Percentiles rank a stretch among this genome's conserved stretches.
phyloP scores from a whole-genome alignment of 2,113 vertebrate species.

The Eonycteris spelaea region DNA sequence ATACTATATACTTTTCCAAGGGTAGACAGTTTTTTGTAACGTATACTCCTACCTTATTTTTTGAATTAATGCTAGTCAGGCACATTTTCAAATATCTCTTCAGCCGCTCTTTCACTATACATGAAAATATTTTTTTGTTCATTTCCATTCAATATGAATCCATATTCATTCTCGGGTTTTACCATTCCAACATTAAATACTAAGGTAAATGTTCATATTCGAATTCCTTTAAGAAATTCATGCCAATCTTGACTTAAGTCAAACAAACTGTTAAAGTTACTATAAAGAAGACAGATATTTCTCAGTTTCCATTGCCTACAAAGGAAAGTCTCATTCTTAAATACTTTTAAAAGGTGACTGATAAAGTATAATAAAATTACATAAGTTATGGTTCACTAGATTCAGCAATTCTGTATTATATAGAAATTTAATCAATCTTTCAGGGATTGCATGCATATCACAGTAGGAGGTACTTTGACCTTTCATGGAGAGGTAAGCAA shows the following conservation, averaged over 20 bases:
- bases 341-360: slow-evolving; percentile 76
- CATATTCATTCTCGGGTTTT: neutral
- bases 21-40: neutral
- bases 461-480: slow-evolving; percentile 85
- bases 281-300: slow-evolving; percentile 71
- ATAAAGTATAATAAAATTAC: slow-evolving; percentile 83
- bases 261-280: slow-evolving; percentile 59
- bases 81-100: slow-evolving; percentile 4
- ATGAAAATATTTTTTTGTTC: slow-evolving; percentile 10
- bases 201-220: neutral
- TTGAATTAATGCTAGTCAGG: slow-evolving; percentile 8
- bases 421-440: slow-evolving; percentile 86
- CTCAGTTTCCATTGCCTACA: slow-evolving; percentile 43
- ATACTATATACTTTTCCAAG: neutral
- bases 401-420: slow-evolving; percentile 81
- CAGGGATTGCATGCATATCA: slow-evolving; percentile 79
- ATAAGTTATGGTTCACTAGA: slow-evolving; percentile 85
- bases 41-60: neutral
- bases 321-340: slow-evolving; percentile 73
- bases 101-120: neutral
- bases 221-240: slow-evolving; percentile 36
- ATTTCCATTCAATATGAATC: neutral
- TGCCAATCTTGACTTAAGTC: neutral
- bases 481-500: slow-evolving; percentile 85
- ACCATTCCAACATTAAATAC: slow-evolving; percentile 14